Base-by-base conservation (phyloP, 1,140 invertebrate genomes). In the Musca domestica region DNA sequence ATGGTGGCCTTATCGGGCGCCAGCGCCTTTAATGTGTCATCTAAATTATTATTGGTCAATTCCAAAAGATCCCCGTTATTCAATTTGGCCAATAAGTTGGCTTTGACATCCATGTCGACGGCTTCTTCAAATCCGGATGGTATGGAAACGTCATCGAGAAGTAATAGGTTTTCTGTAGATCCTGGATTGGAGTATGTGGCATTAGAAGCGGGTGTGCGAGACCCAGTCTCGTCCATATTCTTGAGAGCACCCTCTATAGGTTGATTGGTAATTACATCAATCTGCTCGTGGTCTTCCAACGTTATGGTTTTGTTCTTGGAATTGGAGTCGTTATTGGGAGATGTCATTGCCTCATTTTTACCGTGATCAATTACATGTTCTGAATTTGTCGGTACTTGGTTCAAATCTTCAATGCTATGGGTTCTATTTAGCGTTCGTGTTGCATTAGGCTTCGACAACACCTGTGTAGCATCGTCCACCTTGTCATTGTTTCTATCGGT, bases 141-240 rank as follows among this genome's bases (percentile, higher is more conserved):
- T 48, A 79, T 76, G 4, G 75, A 79, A 52, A 79, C 71, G 34
- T 79, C 74, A 64, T 79, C 75, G 9, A 79, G 34, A 58, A 79
- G 23, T 3, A 73, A 77, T 52, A 79, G 54, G 63, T 79, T 75
- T 61, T 79, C 77, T 64, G 76, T 72, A 47, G 65, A 70, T 69
- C 74, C 61, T 30, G 67, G 1, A 56, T 68, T 68, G 3, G 70
- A 71, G 41, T 68, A 71, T 5, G 70, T 71, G 5, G 70, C 70
- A 64, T 71, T 68, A 14, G 67, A 66, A 0, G 58, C 22, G 10
- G 70, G 70, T 54, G 70, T 66, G 10, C 41, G 48, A 6, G 66
- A 54, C 41, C 63, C 70, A 19, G 30, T 34, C 7, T 64, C 46
- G 4, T 68, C 67, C 10, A 56, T 22, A 10, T 14, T 41, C 30